Evolutionary conservation across 2,797 vertebrate genomes (phyloP), one percentile per base, ranked within the genome.

Genomic region (Coranthus polyacanthus): DNA sequence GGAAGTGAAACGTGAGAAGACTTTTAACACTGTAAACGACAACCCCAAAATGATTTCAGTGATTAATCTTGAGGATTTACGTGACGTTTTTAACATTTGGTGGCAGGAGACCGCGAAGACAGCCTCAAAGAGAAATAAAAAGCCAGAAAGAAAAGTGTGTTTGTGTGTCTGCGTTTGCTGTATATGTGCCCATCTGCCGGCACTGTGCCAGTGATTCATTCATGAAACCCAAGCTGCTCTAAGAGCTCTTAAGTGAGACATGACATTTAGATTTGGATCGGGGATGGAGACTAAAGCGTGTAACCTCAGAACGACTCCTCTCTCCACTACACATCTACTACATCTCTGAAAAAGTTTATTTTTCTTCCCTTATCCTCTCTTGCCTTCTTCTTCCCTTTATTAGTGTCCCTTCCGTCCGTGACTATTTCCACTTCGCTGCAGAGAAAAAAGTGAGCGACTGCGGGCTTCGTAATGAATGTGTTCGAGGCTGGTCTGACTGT

Each of bases 401-500:
- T 11, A 64, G 59, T 49, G 58, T 73, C 54, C 55, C 26, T 70
- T 43, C 51, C 63, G 54, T 72, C 38, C 54, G 21, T 5, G 24
- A 68, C 66, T 57, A 44, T 68, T 64, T 69, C 56, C 78, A 67
- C 61, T 61, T 69, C 36, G 42, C 13, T 55, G 54, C 56, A 29
- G 8, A 29, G 26, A 47, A 12, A 54, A 39, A 21, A 49, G 41
- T 3, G 11, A 4, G 16, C 58, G 57, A 59, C 50, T n/a, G n/a
- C n/a, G 56, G 61, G 38, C 53, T 66, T 26, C 47, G 64, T 85
- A 87, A 88, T 83, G 68, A 85, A 84, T 76, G 79, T 73, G 78
- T 86, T 73, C 17, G 67, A 85, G 75, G 76, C 62, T 60, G 26
- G 32, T 66, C 75, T 73, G 77, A 68, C 79, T 29, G 26, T 4